Percentiles rank a stretch among this genome's conserved stretches.
These are phyloP conservation scores for Sebastes hubbsi DNA, from an alignment of 2,797 vertebrate species.

Conservation along the genomic window DNA sequence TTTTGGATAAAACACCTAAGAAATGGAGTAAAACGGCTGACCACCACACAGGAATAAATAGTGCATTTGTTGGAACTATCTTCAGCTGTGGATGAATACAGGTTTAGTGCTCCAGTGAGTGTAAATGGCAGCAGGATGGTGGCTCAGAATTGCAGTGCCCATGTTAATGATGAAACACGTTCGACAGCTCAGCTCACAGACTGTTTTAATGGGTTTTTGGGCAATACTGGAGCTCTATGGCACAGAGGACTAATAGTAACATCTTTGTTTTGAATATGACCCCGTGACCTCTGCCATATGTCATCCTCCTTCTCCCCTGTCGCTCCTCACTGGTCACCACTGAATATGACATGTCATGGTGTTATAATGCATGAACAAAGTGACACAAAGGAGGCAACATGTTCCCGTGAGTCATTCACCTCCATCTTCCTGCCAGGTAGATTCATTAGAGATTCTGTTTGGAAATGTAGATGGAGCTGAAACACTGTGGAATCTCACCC, in stretches of 20 bases:
- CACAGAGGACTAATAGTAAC: too few relatives aligned
- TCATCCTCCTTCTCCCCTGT: neutral
- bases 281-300: neutral
- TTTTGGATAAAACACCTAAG: neutral
- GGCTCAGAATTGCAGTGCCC: too few relatives aligned
- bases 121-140: too few relatives aligned
- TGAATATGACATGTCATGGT: neutral
- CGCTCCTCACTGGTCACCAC: neutral
- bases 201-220: neutral
- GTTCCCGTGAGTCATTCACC: neutral
- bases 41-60: neutral
- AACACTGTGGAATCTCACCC: slow-evolving; percentile 1
- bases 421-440: neutral
- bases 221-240: neutral
- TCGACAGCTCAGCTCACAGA: neutral
- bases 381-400: neutral
- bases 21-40: too few relatives aligned
- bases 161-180: too few relatives aligned
- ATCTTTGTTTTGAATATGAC: neutral
- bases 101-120: neutral
- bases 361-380: neutral
- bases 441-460: slow-evolving; percentile 40
- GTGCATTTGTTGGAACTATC: neutral
- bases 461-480: slow-evolving; percentile 13
- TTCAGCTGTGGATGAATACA: slow-evolving; percentile 11